phyloP scores from a whole-genome alignment of 1,140 invertebrate species.

The Zaprionus gabonicus region DNA sequence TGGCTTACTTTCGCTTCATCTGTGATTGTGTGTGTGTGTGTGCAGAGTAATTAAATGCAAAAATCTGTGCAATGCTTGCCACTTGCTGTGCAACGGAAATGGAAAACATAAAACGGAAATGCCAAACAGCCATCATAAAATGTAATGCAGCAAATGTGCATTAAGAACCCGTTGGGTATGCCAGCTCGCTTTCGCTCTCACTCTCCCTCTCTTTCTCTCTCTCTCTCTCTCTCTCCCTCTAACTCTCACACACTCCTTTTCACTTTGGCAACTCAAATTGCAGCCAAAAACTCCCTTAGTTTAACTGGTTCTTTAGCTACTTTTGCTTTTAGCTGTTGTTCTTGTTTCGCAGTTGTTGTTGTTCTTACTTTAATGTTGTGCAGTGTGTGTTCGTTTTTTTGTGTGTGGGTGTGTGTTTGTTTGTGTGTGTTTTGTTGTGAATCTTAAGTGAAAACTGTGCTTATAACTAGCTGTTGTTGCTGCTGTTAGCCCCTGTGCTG shows the following conservation, averaged over 20 bases:
- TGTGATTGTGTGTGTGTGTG: conserved; percentile 4
- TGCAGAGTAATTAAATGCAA: conserved; percentile 59
- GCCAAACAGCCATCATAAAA: conserved; percentile 36
- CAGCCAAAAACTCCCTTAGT: not conserved
- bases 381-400: not conserved
- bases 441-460: conserved; percentile 22
- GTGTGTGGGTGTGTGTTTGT: not conserved
- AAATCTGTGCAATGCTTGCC: conserved; percentile 33
- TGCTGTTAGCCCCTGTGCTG: too few relatives aligned
- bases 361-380: conserved; percentile 3
- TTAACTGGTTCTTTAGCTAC: conserved; percentile 1
- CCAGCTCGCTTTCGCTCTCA: not conserved
- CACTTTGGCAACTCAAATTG: conserved; percentile 1
- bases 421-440: not conserved
- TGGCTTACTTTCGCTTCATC: not conserved
- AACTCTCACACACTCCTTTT: not conserved
- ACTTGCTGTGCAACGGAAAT: conserved; percentile 55
- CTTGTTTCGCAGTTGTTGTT: not conserved
- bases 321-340: not conserved
- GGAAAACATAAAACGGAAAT: conserved; percentile 62
- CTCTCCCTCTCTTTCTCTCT: not conserved
- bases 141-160: conserved; percentile 64
- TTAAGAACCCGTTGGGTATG: conserved; percentile 29
- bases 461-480: conserved; percentile 14
- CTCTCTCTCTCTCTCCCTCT: not conserved